Conservation (phyloP, 1,140 invertebrate species). For the Parapsyche elsis region DNA sequence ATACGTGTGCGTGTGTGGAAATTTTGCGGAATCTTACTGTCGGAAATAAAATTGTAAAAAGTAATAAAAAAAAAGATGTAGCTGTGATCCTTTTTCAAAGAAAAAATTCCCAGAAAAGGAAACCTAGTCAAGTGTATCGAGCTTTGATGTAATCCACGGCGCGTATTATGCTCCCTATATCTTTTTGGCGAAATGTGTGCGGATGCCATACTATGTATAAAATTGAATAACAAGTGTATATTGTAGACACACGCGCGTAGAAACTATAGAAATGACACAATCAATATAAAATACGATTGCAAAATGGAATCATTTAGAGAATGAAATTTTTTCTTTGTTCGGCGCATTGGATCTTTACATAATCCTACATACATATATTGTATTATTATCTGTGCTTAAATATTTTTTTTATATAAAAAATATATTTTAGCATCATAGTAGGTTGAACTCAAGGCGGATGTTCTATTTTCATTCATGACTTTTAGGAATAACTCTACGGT, state of each 20-base stretch:
- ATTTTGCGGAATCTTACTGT: constrained; percentile 10
- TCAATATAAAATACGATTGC: no score
- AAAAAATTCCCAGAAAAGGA: not conserved
- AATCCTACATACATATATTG: no score
- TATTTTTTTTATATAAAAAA: no score
- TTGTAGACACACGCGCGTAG: not conserved
- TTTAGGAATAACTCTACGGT: no score
- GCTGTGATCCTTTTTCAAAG: constrained; percentile 14
- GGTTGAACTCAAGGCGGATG: no score
- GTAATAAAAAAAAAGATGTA: not conserved
- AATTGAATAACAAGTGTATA: constrained; percentile 10
- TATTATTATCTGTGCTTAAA: no score
- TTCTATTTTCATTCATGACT: no score
- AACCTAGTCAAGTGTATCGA: constrained; percentile 18
- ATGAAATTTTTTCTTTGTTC: no score
- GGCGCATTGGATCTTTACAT: no score
- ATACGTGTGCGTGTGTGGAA: not conserved
- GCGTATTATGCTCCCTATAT: not conserved
- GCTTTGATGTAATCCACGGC: constrained; percentile 12
- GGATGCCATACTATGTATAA: not conserved
- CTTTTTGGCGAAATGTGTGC: constrained; percentile 14
- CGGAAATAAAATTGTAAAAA: constrained; percentile 29
- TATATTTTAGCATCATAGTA: no score
- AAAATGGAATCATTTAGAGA: no score
- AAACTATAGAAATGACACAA: not conserved